phyloP scores from a whole-genome alignment of 2,113 vertebrate genomes.

The Pluvianellus socialis region DNA sequence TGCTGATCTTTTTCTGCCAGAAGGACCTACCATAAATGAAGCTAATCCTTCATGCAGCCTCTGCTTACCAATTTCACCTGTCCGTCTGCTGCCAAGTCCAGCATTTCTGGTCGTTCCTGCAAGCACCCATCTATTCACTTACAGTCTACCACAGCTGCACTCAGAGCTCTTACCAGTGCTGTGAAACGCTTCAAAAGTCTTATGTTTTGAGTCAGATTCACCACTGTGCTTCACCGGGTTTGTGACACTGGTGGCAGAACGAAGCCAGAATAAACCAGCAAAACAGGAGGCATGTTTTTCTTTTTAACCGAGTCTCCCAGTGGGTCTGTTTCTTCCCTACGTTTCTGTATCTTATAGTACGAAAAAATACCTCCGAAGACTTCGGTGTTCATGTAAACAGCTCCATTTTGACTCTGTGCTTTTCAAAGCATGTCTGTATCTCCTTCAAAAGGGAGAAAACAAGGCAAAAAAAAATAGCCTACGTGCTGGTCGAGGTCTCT shows the following conservation, averaged over 20 bases:
- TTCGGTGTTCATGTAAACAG: not conserved
- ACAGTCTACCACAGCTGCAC: not conserved
- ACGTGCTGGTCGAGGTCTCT: not conserved
- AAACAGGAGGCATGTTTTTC: not conserved
- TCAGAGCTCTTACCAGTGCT: not conserved
- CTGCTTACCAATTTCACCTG: not conserved
- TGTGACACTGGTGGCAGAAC: not conserved
- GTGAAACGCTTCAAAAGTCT: conserved; percentile 15
- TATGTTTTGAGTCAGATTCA: conserved; percentile 2
- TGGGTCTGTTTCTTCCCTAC: not conserved
- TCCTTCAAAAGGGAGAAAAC: not conserved
- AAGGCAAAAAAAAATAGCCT: not conserved
- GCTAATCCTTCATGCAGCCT: not conserved
- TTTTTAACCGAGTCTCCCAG: not conserved
- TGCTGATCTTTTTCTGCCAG: not conserved
- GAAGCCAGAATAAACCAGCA: not conserved
- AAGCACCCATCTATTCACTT: not conserved
- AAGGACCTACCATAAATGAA: not conserved
- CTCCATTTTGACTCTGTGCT: not conserved
- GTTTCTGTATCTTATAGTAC: not conserved
- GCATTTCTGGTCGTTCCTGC: not conserved
- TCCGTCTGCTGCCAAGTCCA: not conserved
- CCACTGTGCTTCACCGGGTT: not conserved
- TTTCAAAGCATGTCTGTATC: not conserved
- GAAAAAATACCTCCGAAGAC: not conserved